Conservation (phyloP, 2,797 vertebrate genomes). For the Danio albolineatus region DNA sequence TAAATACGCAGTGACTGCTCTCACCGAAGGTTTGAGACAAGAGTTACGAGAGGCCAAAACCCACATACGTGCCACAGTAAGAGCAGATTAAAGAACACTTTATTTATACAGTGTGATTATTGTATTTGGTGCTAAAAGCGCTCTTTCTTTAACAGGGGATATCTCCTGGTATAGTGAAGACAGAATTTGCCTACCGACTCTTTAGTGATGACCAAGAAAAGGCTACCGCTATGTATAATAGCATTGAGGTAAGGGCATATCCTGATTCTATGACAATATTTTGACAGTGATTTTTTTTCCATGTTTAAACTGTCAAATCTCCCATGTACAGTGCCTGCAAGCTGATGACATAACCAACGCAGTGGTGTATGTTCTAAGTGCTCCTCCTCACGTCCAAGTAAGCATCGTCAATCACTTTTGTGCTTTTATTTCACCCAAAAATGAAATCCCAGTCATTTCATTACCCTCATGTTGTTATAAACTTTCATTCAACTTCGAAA, state of each 20-base stretch:
- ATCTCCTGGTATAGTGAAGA: constrained; percentile 89
- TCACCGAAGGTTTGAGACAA: constrained; percentile 88
- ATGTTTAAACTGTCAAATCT: background rate
- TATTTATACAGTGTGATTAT: background rate
- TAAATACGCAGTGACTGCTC: constrained; percentile 85
- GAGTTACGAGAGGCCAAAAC: constrained; percentile 84
- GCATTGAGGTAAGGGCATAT: constrained; percentile 78
- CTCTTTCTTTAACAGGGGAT: constrained; percentile 79
- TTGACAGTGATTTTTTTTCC: background rate
- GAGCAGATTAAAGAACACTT: constrained; percentile 45
- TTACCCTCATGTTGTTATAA: no score
- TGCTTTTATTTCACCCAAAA: background rate
- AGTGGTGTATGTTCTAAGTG: constrained; percentile 83
- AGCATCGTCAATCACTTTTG: constrained; percentile 39
- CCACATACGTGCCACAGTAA: constrained; percentile 87
- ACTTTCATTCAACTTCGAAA: no score
- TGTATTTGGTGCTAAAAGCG: background rate
- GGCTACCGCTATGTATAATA: constrained; percentile 77
- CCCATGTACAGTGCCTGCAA: constrained; percentile 77
- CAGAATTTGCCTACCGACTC: constrained; percentile 82
- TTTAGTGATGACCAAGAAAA: constrained; percentile 75
- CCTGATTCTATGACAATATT: background rate
- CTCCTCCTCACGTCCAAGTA: constrained; percentile 88
- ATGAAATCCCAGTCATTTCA: no score
- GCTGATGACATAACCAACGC: constrained; percentile 85